A percentile compares a stretch with the other conserved stretches of the same genome.
phyloP scores from a whole-genome alignment of 2,888 invertebrate genomes.

The Sepioteuthis lessoniana region DNA sequence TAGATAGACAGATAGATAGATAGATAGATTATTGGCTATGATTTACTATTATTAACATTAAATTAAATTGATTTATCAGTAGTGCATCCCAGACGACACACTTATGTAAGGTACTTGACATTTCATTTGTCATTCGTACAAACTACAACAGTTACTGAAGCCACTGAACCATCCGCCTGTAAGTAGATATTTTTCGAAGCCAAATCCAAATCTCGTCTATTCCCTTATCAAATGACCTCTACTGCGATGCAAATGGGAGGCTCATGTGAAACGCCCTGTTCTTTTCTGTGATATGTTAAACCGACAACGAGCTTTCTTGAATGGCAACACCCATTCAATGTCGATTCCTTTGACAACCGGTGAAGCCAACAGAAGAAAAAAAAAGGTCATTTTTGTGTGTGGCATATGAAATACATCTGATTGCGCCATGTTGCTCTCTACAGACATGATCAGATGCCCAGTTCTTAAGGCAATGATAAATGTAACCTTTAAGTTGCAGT shows the following conservation, averaged over 20 bases:
- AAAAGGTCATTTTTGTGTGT: slow-evolving; percentile 14
- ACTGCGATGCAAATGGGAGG: not conserved
- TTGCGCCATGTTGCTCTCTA: not conserved
- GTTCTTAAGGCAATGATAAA: not conserved
- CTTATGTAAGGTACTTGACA: not conserved
- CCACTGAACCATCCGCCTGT: not conserved
- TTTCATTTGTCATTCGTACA: not conserved
- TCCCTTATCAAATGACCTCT: not conserved
- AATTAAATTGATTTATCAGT: not conserved
- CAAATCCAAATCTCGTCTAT: not conserved
- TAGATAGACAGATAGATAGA: not conserved
- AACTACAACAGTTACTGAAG: not conserved
- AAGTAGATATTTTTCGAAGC: not conserved
- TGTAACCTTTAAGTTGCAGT: not conserved
- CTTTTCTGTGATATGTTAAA: not conserved
- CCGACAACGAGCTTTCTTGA: not conserved
- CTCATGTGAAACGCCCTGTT: not conserved
- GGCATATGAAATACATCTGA: not conserved
- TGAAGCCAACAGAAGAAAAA: not conserved
- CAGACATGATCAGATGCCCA: not conserved
- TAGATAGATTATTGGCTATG: not conserved
- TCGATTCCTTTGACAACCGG: not conserved
- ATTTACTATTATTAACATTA: too few relatives aligned
- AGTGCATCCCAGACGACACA: not conserved
- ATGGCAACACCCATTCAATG: not conserved